Base-by-base conservation (phyloP, 2,113 vertebrate species). In the Mungos mungo region DNA sequence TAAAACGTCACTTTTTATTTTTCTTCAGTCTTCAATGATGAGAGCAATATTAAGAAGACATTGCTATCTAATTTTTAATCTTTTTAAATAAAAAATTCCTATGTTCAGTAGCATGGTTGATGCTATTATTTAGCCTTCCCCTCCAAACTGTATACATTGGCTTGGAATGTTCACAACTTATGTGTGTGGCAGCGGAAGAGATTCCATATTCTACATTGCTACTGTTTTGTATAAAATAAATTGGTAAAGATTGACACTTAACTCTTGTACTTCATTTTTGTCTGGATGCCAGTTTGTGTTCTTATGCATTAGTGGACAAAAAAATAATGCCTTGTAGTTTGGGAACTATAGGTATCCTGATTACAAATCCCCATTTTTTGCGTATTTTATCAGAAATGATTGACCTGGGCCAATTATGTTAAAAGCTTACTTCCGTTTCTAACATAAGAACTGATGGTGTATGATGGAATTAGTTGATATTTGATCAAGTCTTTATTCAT, bases 41-140 rank as follows among this genome's bases (percentile, higher is more conserved):
- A 98, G 98, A 99, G 99, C 99, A 99, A 99, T 99, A 99, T 99
- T 98, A 99, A 98, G 98, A 98, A 98, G 98, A 99, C 98, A 98
- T 97, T 99, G 98, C 98, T 98, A 98, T 76, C 98, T 98, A 98
- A 98, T 98, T 99, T 99, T 98, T 99, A 99, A 98, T 96, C 97
- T 99, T 99, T 99, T 98, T 98, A 98, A 85, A 97, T 87, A 98
- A 98, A 98, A 96, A 96, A 80, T 97, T 98, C 96, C 96, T 19
- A 2, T 98, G 97, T 99, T 98, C 97, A 97, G 98, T 99, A 98
- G 98, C 92, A 98, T 98, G 98, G 98, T 99, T 98, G 98, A 95
- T 98, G 98, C 98, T 98, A 83, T 98, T 97, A 98, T 99, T 98
- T 98, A 98, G 97, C 98, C 97, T 98, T 98, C 71, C 97, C 88